Conservation (phyloP, 2,797 vertebrate species). For the Sebastes miniatus region DNA sequence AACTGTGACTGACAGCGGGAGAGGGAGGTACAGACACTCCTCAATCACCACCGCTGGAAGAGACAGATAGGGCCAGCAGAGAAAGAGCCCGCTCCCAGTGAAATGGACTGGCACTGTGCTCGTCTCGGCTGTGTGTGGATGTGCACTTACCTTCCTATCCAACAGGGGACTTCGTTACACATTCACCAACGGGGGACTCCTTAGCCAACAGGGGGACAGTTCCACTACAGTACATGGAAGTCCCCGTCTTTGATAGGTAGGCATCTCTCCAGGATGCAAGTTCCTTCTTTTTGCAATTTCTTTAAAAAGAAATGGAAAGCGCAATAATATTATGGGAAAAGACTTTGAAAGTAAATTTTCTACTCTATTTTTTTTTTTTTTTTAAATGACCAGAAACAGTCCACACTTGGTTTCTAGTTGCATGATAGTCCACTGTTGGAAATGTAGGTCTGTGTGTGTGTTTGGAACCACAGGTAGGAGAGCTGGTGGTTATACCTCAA, state of each 20-base stretch:
- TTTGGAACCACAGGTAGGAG: not conserved
- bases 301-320: not conserved
- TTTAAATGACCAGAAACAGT: not conserved
- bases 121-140: conserved; percentile 9
- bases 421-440: not conserved
- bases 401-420: not conserved
- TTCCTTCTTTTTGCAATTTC: not conserved
- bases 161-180: not conserved
- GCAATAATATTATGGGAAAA: not conserved
- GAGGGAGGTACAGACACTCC: conserved; percentile 67
- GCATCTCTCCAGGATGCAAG: not conserved
- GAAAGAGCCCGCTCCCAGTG: conserved; percentile 19
- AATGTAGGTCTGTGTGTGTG: not conserved
- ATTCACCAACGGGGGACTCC: not conserved
- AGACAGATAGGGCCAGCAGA: conserved; percentile 52
- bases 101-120: conserved; percentile 42
- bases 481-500: not conserved
- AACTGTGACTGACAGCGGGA: conserved; percentile 72
- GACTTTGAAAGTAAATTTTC: not conserved
- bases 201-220: not conserved
- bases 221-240: not conserved
- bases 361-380: not conserved
- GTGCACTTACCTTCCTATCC: not conserved
- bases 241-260: not conserved
- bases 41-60: conserved; percentile 64